Evolutionary conservation across 2,113 vertebrate species (phyloP), one percentile per base, ranked within the genome.

Genomic region (Gadus chalcogrammus): DNA sequence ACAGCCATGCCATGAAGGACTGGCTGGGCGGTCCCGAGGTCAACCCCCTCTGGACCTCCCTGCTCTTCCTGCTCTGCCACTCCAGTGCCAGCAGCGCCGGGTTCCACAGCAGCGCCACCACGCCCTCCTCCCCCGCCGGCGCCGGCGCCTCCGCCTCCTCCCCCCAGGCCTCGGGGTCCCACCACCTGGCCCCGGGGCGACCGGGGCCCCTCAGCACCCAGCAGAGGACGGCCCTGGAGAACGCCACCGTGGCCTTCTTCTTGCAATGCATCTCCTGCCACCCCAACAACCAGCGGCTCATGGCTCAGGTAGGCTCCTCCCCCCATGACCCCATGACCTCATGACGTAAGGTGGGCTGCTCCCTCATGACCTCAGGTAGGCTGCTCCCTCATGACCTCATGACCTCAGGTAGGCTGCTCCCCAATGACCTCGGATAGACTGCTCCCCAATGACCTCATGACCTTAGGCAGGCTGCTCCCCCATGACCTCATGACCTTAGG

Each of bases 181-280:
- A 92, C 63, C 93, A 93, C 79, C 91, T 93, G 67, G 92, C 94
- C 24, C 90, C 94, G 0, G 76, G 92, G 22, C 86, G 92, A 68
- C 72, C 92, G 17, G 84, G 92, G 63, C 94, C 95, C 18, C 79
- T 99, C 75, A 99, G 94, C 70, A 98, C 97, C 20, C 97, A 98
- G 74, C 97, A 99, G 82, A 92, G 97, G 69, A 99, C 97, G 0
- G 96, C 96, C 64, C 92, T 99, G 80, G 97, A 99, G 91, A 99
- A 99, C 72, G 94, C 97, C 72, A 95, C 97, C 0, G 97, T 99
- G 79, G 97, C 97, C 38, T 99, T 99, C 87, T 99, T 99, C 77
- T 88, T 99, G 3, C 97, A 99, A 77, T 99, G 97, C 65, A 99
- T 99, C 84, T 98, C 97, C 79, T 99, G 97, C 80, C 97, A 99